Percentiles rank a stretch among this genome's conserved stretches.
Conservation (phyloP, 2,113 vertebrate genomes). For the Diphyllodes magnificus region DNA sequence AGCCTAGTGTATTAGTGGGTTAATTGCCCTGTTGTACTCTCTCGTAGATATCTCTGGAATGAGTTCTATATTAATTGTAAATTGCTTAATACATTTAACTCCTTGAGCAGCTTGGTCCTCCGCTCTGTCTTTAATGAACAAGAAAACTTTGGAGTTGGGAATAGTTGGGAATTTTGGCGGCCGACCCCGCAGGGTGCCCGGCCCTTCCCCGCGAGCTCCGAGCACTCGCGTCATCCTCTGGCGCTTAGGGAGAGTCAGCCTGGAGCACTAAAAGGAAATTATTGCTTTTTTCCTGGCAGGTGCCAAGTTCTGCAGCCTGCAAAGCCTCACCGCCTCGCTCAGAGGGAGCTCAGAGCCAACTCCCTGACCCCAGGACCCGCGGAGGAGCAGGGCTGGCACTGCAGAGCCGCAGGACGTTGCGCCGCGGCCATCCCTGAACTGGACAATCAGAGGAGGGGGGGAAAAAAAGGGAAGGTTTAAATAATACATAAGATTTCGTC, state of each 20-base stretch:
- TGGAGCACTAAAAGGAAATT: not conserved
- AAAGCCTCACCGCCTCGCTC: rapidly evolving
- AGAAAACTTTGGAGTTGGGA: conserved; percentile 45
- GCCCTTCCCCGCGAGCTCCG: rapidly evolving
- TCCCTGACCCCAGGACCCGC: not conserved
- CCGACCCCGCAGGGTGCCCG: rapidly evolving
- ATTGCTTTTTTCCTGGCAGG: not conserved
- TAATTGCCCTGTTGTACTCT: conserved; percentile 86
- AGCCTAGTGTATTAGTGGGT: conserved; percentile 87
- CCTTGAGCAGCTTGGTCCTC: conserved; percentile 59
- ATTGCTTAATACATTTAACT: conserved; percentile 81
- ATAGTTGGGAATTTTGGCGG: not conserved
- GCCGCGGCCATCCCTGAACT: rapidly evolving
- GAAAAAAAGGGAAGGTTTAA: not conserved
- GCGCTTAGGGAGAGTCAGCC: not conserved
- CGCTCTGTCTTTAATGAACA: not conserved
- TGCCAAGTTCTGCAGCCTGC: not conserved
- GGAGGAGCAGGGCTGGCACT: not conserved
- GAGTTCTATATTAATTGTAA: conserved; percentile 85
- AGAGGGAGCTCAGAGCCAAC: not conserved
- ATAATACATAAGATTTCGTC: not conserved
- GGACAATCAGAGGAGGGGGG: rapidly evolving
- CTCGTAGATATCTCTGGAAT: conserved; percentile 81
- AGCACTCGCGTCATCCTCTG: not conserved
- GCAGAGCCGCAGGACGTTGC: rapidly evolving